Base-by-base conservation (phyloP, 2,797 vertebrate species). In the Myotis pilosus region DNA sequence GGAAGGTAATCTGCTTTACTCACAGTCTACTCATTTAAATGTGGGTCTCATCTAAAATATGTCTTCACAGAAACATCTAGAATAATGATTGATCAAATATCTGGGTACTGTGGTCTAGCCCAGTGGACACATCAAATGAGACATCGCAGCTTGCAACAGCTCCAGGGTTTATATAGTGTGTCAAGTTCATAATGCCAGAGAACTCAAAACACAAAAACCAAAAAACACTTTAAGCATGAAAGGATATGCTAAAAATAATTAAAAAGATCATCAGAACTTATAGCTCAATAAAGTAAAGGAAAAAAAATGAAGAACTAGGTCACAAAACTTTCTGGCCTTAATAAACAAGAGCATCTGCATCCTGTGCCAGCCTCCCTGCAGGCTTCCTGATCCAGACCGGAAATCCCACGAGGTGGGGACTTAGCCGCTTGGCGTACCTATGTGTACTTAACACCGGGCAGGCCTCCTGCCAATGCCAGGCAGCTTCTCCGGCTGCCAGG, bases 401-500 rank as follows among this genome's bases (percentile, higher is more conserved):
- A 87, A 74, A 51, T 64, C 57, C 41, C 79, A 82, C 62, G 49
- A 96, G 62, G 33, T 41, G 66, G 30, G 55, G 44, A 12, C 62
- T 30, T 0, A 17, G 84, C 17, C 36, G 30, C 44, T 64, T 85
- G 95, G 69, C 41, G 22, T 0, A 72, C 75, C 72, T 95, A 87
- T 92, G 94, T 86, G 92, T 90, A 95, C 81, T 86, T 94, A 95
- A 95, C 91, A 60, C 57, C 68, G 91, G 94, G 51, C 19, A 33
- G 72, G 80, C 82, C 94, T 30, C 5, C 69, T 96, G 97, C 95
- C 96, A 97, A 86, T 36, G 87, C 68, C 76, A 96, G 94, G 89
- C 60, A 90, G 74, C 88, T 94, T 95, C 66, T 92, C 53, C 87
- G 94, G 51, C 91, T 98, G 97, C 97, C 97, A 97, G 66, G 95